phyloP scores from a whole-genome alignment of 2,113 vertebrate species.

The Ceuthmochares aereus region DNA sequence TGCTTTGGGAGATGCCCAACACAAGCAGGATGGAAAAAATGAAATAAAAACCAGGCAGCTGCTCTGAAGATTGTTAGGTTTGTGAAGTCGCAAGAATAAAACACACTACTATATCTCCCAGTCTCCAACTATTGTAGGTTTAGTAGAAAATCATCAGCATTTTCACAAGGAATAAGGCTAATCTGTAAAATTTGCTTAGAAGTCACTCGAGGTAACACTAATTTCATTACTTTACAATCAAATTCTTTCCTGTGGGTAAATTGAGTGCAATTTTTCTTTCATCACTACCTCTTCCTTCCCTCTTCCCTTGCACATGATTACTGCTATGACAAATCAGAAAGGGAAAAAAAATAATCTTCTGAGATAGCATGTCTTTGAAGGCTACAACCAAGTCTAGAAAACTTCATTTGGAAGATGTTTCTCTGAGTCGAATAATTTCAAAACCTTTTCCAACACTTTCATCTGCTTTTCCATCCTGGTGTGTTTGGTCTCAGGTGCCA shows the following conservation, averaged over 20 bases:
- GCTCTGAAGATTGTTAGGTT: not conserved
- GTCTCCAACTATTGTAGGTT: not conserved
- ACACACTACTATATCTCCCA: not conserved
- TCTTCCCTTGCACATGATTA: not conserved
- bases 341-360: not conserved
- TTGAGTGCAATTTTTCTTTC: not conserved
- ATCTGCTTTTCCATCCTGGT: not conserved
- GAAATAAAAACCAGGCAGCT: not conserved
- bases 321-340: not conserved
- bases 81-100: not conserved
- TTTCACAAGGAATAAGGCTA: not conserved
- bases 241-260: not conserved
- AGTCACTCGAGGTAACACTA: not conserved
- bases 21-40: not conserved
- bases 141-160: not conserved
- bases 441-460: not conserved
- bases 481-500: not conserved
- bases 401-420: not conserved
- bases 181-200: not conserved
- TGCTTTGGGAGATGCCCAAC: not conserved
- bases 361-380: not conserved
- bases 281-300: not conserved
- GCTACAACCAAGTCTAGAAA: not conserved
- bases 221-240: slow-evolving; percentile 8
- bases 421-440: not conserved